These are phyloP conservation scores for Argyrosomus japonicus DNA, from an alignment of 2,113 vertebrate genomes.

Conservation along the genomic window DNA sequence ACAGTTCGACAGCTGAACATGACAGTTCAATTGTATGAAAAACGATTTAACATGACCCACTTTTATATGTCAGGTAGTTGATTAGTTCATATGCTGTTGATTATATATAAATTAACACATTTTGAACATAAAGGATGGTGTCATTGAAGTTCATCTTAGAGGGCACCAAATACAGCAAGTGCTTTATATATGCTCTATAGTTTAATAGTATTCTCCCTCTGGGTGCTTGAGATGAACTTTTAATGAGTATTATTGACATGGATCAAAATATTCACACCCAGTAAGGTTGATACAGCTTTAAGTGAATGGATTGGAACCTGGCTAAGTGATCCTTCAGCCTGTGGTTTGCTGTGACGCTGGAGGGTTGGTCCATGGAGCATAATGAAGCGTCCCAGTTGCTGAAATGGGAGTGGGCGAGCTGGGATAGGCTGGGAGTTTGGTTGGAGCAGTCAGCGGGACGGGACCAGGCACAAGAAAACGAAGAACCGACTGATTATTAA, in stretches of 20 bases:
- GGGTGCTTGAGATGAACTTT: too few relatives aligned
- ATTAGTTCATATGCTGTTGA: too few relatives aligned
- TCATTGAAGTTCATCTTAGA: too few relatives aligned
- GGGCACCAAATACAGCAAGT: too few relatives aligned
- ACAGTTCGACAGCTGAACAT: too few relatives aligned
- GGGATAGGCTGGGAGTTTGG: slow-evolving; percentile 86
- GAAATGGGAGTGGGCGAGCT: slow-evolving; percentile 80
- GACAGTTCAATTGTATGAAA: too few relatives aligned
- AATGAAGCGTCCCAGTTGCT: slow-evolving; percentile 49
- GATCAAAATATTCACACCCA: neutral
- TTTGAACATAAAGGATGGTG: neutral
- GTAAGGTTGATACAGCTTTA: neutral
- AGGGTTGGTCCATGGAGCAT: slow-evolving; percentile 63
- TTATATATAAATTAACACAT: too few relatives aligned
- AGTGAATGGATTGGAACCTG: neutral
- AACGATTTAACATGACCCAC: too few relatives aligned
- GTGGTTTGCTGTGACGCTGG: slow-evolving; percentile 51
- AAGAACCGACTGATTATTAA: slow-evolving; percentile 29
- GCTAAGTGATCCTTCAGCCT: slow-evolving; percentile 17
- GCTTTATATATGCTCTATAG: too few relatives aligned
- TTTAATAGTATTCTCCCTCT: too few relatives aligned
- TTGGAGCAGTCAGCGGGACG: slow-evolving; percentile 68
- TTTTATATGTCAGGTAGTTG: too few relatives aligned
- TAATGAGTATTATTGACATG: too few relatives aligned
- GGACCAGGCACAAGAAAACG: slow-evolving; percentile 33